Percentiles rank a stretch among this genome's conserved stretches.
Conservation (phyloP, 2,888 invertebrate species). For the Rugalucina vietnamica region DNA sequence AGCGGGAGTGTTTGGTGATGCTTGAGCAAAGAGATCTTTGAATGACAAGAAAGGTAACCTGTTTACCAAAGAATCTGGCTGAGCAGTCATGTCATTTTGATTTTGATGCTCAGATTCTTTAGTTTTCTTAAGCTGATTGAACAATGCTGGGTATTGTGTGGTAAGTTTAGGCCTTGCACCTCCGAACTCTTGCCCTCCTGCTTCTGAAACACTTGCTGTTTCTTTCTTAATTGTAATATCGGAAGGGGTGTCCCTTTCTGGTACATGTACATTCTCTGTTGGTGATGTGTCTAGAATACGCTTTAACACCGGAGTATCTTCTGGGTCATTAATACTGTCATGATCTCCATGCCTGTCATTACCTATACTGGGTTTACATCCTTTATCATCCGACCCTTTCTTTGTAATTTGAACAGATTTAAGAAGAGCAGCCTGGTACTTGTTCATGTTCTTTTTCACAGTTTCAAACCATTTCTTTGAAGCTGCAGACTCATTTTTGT, state of each 20-base stretch:
- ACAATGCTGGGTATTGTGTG: constrained; percentile 57
- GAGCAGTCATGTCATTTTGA: constrained; percentile 4
- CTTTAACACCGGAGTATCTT: background rate
- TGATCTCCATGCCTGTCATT: background rate
- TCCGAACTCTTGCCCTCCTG: background rate
- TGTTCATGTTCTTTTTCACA: constrained; percentile 55
- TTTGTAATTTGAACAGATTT: constrained; percentile 1
- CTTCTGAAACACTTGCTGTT: too few relatives aligned
- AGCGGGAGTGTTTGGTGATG: constrained; percentile 14
- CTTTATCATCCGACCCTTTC: background rate
- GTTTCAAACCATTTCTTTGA: constrained; percentile 53
- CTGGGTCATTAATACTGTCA: background rate
- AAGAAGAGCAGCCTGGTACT: constrained; percentile 52
- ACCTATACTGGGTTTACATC: background rate
- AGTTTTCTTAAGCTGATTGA: constrained; percentile 53
- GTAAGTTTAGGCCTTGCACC: constrained; percentile 37
- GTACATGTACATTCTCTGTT: background rate
- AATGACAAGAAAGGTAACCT: constrained; percentile 60
- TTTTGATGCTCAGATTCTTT: background rate
- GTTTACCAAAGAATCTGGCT: constrained; percentile 49
- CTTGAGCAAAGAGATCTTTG: constrained; percentile 55
- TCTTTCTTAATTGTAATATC: too few relatives aligned
- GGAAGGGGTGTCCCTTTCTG: background rate
- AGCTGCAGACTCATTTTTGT: background rate
- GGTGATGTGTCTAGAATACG: background rate